These are phyloP conservation scores for Macrobrachium nipponense DNA, from an alignment of 1,140 invertebrate genomes.

Conservation along the genomic window DNA sequence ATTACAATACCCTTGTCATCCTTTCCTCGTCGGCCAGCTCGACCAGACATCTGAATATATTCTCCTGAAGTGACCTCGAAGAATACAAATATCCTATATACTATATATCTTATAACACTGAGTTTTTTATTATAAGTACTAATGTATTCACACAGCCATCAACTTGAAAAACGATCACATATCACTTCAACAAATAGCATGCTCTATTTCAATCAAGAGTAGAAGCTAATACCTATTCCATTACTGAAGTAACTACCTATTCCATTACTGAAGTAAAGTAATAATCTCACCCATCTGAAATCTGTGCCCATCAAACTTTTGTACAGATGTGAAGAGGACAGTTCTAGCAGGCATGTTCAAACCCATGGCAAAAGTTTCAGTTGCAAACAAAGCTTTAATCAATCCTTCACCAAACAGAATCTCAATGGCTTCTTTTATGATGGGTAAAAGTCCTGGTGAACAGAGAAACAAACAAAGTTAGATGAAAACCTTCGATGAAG, in stretches of 20 bases:
- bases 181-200: no score
- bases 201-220: no score
- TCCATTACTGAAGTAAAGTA: not conserved
- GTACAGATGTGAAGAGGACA: constrained; percentile 93
- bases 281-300: constrained; percentile 82
- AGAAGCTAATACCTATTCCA: no score
- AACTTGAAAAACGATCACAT: no score
- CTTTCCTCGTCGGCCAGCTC: constrained; percentile 95
- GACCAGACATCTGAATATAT: constrained; percentile 99
- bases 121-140: not conserved
- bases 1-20: constrained; percentile 99
- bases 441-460: constrained; percentile 83
- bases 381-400: constrained; percentile 97
- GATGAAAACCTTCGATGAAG: not conserved
- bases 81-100: not conserved
- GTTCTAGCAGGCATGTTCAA: constrained; percentile 99
- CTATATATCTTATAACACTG: not conserved
- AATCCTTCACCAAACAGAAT: constrained; percentile 98
- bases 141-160: not conserved
- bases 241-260: not conserved
- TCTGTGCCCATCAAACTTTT: constrained; percentile 99
- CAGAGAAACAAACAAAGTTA: constrained; percentile 23
- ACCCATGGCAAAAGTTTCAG: constrained; percentile 99
- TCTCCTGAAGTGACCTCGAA: constrained; percentile 93
- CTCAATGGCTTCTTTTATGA: constrained; percentile 99